These are phyloP conservation scores for Notiomystis cincta DNA, from an alignment of 2,113 vertebrate genomes.

Conservation along the genomic window DNA sequence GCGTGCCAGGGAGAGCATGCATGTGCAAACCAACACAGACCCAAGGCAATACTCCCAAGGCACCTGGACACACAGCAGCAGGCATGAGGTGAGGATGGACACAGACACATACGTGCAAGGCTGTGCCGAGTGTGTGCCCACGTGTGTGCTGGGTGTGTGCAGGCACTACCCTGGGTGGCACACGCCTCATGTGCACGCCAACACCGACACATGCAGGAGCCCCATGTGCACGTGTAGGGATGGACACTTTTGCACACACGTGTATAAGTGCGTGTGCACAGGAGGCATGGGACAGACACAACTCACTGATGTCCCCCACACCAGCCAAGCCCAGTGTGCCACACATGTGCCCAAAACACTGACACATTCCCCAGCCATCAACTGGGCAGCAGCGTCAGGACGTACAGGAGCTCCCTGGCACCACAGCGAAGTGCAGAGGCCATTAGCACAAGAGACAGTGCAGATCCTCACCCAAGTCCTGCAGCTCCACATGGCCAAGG, in stretches of 20 bases:
- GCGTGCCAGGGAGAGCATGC: fast-evolving
- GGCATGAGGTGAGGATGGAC: neutral
- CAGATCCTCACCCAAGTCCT: constrained; percentile 84
- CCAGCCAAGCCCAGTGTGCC: neutral
- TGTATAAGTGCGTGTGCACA: neutral
- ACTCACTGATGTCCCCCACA: neutral
- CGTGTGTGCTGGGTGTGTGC: fast-evolving
- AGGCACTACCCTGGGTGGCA: fast-evolving
- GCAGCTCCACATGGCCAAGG: constrained; percentile 89
- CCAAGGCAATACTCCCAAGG: fast-evolving
- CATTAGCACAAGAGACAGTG: neutral
- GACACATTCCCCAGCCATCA: neutral
- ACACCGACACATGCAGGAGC: fast-evolving
- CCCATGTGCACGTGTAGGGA: fast-evolving
- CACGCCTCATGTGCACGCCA: fast-evolving
- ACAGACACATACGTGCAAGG: fast-evolving
- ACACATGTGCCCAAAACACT: neutral
- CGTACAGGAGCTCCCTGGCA: fast-evolving
- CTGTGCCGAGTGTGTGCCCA: fast-evolving
- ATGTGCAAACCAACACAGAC: neutral
- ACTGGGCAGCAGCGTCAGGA: neutral
- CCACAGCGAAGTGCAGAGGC: neutral
- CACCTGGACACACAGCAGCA: neutral
- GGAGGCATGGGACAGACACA: neutral
- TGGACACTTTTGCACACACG: fast-evolving